phyloP scores from a whole-genome alignment of 2,888 invertebrate genomes.

The Neuroscelio doddi region DNA sequence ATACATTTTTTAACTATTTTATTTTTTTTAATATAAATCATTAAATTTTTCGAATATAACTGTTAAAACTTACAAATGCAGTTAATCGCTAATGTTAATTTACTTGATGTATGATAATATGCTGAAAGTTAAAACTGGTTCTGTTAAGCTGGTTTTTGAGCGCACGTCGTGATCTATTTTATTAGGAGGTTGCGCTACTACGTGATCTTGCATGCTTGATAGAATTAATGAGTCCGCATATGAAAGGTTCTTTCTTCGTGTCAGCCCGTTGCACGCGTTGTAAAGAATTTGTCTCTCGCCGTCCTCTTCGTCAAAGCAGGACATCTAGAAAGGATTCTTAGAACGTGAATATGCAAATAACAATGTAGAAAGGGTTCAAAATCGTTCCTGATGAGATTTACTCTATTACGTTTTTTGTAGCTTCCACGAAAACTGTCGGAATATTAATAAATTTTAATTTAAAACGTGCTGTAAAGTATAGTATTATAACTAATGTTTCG shows the following conservation, averaged over 20 bases:
- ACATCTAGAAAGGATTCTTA: slow-evolving; percentile 49
- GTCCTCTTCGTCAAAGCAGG: slow-evolving; percentile 46
- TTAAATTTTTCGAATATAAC: too few relatives aligned
- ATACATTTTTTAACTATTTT: too few relatives aligned
- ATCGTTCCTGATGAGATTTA: slow-evolving; percentile 23
- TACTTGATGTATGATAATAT: too few relatives aligned
- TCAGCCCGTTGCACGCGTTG: slow-evolving; percentile 43
- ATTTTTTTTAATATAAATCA: too few relatives aligned
- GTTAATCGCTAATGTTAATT: too few relatives aligned
- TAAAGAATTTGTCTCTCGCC: slow-evolving; percentile 54
- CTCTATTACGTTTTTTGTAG: slow-evolving; percentile 27
- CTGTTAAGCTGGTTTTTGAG: too few relatives aligned
- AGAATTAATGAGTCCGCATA: slow-evolving; percentile 60
- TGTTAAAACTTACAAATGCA: too few relatives aligned
- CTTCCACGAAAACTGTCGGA: too few relatives aligned
- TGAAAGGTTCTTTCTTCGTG: slow-evolving; percentile 41
- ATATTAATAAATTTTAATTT: too few relatives aligned
- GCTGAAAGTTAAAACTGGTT: slow-evolving; percentile 16
- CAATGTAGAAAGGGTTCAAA: slow-evolving; percentile 25
- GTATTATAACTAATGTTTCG: too few relatives aligned
- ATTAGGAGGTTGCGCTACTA: slow-evolving; percentile 46
- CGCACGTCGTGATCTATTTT: slow-evolving; percentile 46
- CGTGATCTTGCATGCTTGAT: slow-evolving; percentile 61
- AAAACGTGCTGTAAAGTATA: too few relatives aligned
- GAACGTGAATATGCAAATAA: slow-evolving; percentile 62